These are phyloP conservation scores for Vulpes lagopus DNA, from an alignment of 2,113 vertebrate species.

Conservation along the genomic window DNA sequence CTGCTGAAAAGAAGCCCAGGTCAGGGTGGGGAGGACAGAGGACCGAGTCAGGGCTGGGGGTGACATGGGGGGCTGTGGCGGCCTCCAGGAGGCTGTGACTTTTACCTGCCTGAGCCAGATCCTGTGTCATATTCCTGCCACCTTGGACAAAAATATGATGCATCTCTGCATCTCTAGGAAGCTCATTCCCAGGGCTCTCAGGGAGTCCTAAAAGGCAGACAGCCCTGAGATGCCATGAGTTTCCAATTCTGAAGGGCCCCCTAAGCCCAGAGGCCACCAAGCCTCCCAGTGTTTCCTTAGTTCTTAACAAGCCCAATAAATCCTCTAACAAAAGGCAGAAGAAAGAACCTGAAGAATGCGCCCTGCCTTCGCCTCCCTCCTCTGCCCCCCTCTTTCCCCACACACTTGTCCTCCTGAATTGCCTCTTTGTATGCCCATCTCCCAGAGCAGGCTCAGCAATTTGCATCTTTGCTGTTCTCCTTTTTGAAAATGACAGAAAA, in stretches of 20 bases:
- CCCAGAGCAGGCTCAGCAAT: background rate
- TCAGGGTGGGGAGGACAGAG: background rate
- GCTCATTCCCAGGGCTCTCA: background rate
- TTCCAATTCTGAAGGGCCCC: background rate
- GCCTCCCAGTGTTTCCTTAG: background rate
- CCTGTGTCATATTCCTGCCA: background rate
- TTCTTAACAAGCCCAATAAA: conserved; percentile 52
- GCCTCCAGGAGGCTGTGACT: background rate
- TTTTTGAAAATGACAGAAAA: conserved; percentile 25
- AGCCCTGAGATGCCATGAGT: background rate
- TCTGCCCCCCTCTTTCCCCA: background rate
- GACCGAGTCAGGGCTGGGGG: fast-evolving
- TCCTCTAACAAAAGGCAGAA: conserved; percentile 28
- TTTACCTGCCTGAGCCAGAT: background rate
- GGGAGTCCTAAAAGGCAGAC: background rate
- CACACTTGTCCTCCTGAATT: background rate
- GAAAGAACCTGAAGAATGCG: conserved; percentile 35
- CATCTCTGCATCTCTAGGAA: background rate
- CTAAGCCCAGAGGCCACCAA: background rate
- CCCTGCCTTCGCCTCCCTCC: background rate
- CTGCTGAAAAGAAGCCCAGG: background rate
- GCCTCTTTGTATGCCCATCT: conserved; percentile 50
- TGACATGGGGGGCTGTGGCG: background rate
- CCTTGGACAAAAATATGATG: background rate
- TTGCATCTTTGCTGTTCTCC: conserved; percentile 53